Evolutionary conservation across 2,797 vertebrate species (phyloP), one percentile per base, ranked within the genome.

Genomic region (Galaxias olidus): DNA sequence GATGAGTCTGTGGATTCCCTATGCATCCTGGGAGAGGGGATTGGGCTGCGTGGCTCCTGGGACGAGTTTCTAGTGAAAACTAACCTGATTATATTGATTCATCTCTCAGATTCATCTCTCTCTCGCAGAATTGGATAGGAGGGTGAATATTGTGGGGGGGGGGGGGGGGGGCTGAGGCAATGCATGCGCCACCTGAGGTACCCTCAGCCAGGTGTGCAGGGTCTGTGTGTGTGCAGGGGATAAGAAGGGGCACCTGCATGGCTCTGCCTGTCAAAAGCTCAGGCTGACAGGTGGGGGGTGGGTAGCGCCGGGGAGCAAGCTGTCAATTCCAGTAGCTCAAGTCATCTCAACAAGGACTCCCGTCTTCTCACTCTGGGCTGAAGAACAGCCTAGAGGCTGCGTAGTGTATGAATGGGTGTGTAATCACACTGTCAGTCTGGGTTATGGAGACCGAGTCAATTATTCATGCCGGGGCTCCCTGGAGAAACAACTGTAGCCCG

Each of bases 141-240:
- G 30, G 30, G 30, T 66, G 63, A 65, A 45, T 44, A 19, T 18
- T 54, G 55, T 44, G 13, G 9, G 19, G 47, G 47, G n/a, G 61
- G 48, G 14, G 52, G 49, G 62, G 62, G 67, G 65, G 51, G 42
- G 46, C 43, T 19, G 14, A 12, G 15, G 60, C 59, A 67, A 54
- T 62, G 69, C 63, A 53, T 63, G 61, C 56, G 62, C 77, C 80
- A 80, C 75, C 75, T 78, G 77, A 80, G 73, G 66, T 18, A 17
- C 74, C 75, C 64, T 44, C 20, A 50, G 63, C 58, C 80, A 81
- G 78, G 76, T 84, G 80, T 78, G 73, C 55, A 48, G 19, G 54
- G 54, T 30, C 44, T 55, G 61, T 52, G 65, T 47, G 63, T 69
- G 61, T 72, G 62, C 62, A n/a, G 30, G 60, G 67, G 65, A 48